Conservation (phyloP, 2,888 invertebrate species). For the Sminthurinus aureus region DNA sequence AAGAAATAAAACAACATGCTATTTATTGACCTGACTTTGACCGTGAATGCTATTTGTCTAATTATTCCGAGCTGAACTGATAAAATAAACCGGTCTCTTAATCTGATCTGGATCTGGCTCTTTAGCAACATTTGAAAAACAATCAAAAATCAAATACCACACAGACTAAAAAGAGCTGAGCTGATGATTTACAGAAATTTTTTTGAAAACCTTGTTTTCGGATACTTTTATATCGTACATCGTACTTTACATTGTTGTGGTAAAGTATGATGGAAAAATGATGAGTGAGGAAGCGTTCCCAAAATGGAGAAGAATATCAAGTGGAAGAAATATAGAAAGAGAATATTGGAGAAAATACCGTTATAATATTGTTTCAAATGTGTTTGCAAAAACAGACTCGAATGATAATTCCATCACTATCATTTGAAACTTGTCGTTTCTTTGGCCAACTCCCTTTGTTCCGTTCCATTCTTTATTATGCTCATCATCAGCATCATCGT, state of each 20-base stretch:
- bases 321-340: neutral
- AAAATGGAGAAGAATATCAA: neutral
- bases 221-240: too few relatives aligned
- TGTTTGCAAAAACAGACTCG: constrained; percentile 9
- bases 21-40: too few relatives aligned
- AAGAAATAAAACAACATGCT: too few relatives aligned
- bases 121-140: too few relatives aligned
- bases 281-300: neutral
- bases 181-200: too few relatives aligned
- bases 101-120: too few relatives aligned
- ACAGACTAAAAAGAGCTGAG: neutral
- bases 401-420: constrained; percentile 19
- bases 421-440: neutral
- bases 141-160: neutral
- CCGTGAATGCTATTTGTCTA: too few relatives aligned
- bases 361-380: constrained; percentile 24
- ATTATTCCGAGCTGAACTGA: too few relatives aligned
- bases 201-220: too few relatives aligned
- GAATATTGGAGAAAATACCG: constrained; percentile 1
- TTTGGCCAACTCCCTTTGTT: constrained; percentile 5
- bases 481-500: too few relatives aligned
- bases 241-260: neutral
- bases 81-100: too few relatives aligned
- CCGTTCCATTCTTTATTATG: neutral
- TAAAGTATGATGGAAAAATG: neutral